Base-by-base conservation (phyloP, 2,113 vertebrate genomes). In the Rhabdornis inornatus region DNA sequence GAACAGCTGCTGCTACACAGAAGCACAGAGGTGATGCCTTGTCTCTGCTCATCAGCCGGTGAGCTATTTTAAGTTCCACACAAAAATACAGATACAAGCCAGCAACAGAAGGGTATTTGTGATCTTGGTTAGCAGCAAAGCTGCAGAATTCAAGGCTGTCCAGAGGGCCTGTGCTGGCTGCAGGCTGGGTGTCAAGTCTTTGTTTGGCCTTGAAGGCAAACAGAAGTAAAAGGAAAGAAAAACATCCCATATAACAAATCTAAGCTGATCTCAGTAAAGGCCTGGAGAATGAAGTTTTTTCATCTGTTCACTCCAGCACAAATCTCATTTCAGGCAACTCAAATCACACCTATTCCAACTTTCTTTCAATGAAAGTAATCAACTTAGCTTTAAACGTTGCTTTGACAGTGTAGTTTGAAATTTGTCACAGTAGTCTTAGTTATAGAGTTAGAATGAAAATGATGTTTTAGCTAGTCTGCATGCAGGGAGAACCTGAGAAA, bases 201-300 rank as follows among this genome's bases (percentile, higher is more conserved):
- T 93, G 44, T 86, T 92, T 90, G 72, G 68, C 87, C 74, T 87
- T 53, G 55, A 60, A 78, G 75, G 87, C 91, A 83, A 79, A 74
- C 3, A 31, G 35, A 84, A 85, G 60, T 59, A 57, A 71, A 47
- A 84, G 40, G 75, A 53, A 83, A 61, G 6, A 65, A 53, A 63
- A 93, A 83, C 47, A 85, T 42, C 42, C 66, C 33, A 4, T 35
- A 4, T 64, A 68, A 52, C 35, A 93, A 74, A 89, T 71, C 15
- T n/a, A 57, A 82, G 78, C 27, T 64, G 82, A 93, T 87, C 39
- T 44, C 24, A 76, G 20, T 42, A 42, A 92, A 66, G 42, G 45
- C n/a, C 55, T 39, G 1, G 72, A 92, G 49, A 91, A 57, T 55
- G 44, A 75, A 55, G 40, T 75, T 87, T 83, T 75, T 75, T n/a